Percentiles rank a stretch among this genome's conserved stretches.
Evolutionary conservation across 2,797 vertebrate genomes (phyloP).

Genomic region (Neomorphus geoffroyi): DNA sequence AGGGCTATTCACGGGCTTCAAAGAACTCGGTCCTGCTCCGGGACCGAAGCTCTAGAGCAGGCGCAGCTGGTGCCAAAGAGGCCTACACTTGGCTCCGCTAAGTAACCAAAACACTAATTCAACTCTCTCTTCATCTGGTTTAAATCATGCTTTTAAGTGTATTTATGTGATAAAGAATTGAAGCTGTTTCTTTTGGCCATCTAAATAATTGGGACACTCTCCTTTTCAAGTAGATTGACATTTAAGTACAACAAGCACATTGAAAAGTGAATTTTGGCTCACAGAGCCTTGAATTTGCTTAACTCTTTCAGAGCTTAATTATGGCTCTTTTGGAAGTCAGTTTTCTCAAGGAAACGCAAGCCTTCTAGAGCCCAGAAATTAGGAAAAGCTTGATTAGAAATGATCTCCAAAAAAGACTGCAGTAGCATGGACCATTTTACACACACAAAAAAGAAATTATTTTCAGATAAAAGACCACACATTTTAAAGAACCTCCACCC

Average conservation of each 20-base stretch:
- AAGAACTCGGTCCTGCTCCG: neutral
- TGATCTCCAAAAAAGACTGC: neutral
- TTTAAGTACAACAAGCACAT: constrained; percentile 64
- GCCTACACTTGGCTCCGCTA: neutral
- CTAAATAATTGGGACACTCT: constrained; percentile 70
- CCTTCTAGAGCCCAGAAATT: neutral
- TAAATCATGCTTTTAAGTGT: constrained; percentile 69
- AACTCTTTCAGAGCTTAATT: constrained; percentile 45
- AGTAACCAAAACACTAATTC: constrained; percentile 49
- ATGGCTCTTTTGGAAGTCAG: constrained; percentile 4
- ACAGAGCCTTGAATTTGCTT: constrained; percentile 19
- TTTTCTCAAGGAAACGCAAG: constrained; percentile 27
- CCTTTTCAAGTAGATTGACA: constrained; percentile 63
- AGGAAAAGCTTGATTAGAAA: neutral
- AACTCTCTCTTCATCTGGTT: constrained; percentile 70
- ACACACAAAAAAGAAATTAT: neutral
- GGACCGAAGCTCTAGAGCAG: neutral
- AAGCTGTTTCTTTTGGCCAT: constrained; percentile 76
- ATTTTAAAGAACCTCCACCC: neutral
- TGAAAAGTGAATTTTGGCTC: constrained; percentile 64
- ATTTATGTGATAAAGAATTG: constrained; percentile 73
- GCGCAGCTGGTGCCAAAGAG: neutral
- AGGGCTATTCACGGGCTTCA: neutral
- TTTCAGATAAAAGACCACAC: neutral
- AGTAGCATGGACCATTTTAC: neutral